Conservation (phyloP, 2,113 vertebrate genomes). For the Psettodes erumei region DNA sequence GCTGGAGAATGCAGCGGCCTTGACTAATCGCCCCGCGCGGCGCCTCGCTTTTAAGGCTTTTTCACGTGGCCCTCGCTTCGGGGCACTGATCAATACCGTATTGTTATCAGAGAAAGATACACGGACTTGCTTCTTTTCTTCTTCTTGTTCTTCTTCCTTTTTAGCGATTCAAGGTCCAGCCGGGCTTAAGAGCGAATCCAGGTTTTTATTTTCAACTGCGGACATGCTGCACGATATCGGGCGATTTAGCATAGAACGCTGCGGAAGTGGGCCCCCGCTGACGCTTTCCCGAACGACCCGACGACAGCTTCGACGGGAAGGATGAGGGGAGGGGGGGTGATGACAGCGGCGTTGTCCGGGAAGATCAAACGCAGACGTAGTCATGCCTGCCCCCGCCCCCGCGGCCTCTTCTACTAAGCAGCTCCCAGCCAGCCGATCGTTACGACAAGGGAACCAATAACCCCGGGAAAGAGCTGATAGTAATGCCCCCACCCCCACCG, state of each 20-base stretch:
- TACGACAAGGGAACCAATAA: slow-evolving; percentile 45
- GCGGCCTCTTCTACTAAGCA: too few species aligned
- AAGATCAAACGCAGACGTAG: slow-evolving; percentile 52
- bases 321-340: slow-evolving; percentile 27
- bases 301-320: slow-evolving; percentile 38
- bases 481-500: slow-evolving; percentile 54
- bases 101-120: slow-evolving; percentile 38
- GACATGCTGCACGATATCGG: background rate
- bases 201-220: background rate
- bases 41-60: slow-evolving; percentile 42
- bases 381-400: too few species aligned
- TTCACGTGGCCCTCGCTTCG: slow-evolving; percentile 14
- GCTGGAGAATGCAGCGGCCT: slow-evolving; percentile 56
- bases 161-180: slow-evolving; percentile 10
- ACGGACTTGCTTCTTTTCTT: background rate
- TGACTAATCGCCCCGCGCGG: slow-evolving; percentile 59
- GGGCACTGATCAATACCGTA: slow-evolving; percentile 14
- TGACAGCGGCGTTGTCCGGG: slow-evolving; percentile 44
- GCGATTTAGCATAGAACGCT: background rate
- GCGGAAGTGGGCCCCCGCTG: too few species aligned
- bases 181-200: background rate
- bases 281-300: too few species aligned
- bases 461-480: slow-evolving; percentile 57
- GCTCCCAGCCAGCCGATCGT: too few species aligned
- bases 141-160: background rate